Percentiles rank a stretch among this genome's conserved stretches.
These are phyloP conservation scores for Physella acuta DNA, from an alignment of 1,140 invertebrate genomes.

Conservation along the genomic window DNA sequence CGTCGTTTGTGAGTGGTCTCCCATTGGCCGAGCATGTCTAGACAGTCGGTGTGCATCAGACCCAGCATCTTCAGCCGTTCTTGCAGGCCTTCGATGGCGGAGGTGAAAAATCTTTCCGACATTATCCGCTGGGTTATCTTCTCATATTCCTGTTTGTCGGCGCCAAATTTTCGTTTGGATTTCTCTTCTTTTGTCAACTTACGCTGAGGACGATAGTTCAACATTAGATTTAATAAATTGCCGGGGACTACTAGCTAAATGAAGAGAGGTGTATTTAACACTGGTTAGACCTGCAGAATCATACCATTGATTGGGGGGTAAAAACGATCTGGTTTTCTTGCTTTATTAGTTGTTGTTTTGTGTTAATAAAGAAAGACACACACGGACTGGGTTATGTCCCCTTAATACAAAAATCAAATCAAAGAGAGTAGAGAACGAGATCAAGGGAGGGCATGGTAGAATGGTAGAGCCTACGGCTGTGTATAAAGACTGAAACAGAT, in stretches of 20 bases:
- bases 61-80: slow-evolving; percentile 12
- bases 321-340: no score
- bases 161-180: neutral
- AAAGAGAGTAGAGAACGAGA: no score
- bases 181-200: slow-evolving; percentile 15
- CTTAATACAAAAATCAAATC: no score
- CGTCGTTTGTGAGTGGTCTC: neutral
- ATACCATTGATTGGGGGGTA: no score
- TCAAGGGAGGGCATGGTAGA: no score
- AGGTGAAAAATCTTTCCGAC: neutral
- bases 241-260: neutral
- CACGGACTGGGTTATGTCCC: no score
- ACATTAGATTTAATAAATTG: neutral
- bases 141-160: slow-evolving; percentile 6
- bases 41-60: slow-evolving; percentile 10
- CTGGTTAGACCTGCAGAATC: neutral
- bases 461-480: no score
- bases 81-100: slow-evolving; percentile 1
- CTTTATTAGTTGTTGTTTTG: no score
- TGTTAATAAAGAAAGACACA: no score
- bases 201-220: neutral
- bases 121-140: slow-evolving; percentile 7
- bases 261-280: neutral
- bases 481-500: no score
- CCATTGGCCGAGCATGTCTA: slow-evolving; percentile 8